Evolutionary conservation across 2,888 invertebrate species (phyloP).

Genomic region (Drosophila fulvimacula): DNA sequence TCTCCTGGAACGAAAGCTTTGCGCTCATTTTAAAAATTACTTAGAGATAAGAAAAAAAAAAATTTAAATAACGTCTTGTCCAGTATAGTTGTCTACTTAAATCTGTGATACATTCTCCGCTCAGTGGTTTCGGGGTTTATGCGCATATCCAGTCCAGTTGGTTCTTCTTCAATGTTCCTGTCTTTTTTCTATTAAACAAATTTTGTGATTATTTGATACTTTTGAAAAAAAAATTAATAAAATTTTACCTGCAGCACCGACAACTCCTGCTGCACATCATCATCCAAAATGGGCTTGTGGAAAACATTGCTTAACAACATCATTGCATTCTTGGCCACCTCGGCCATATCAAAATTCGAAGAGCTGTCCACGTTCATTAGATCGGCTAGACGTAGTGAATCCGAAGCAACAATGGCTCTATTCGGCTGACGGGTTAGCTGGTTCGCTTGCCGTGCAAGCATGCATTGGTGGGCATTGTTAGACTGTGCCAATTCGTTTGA

Average conservation of each 20-base stretch:
- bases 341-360: neutral
- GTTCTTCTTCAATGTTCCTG: neutral
- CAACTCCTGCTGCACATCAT: slow-evolving; percentile 75
- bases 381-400: slow-evolving; percentile 32
- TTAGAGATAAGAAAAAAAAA: neutral
- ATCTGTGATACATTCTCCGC: slow-evolving; percentile 32
- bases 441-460: neutral
- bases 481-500: neutral
- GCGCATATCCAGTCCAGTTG: slow-evolving; percentile 20
- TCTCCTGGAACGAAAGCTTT: slow-evolving; percentile 16
- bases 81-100: slow-evolving; percentile 20
- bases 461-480: neutral
- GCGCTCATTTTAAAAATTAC: slow-evolving; percentile 8
- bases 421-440: neutral
- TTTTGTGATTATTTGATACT: no score
- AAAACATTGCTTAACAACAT: slow-evolving; percentile 60
- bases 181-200: slow-evolving; percentile 17
- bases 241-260: slow-evolving; percentile 73
- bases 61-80: neutral
- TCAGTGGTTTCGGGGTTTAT: slow-evolving; percentile 24
- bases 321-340: slow-evolving; percentile 49
- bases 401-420: neutral
- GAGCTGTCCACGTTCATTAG: slow-evolving; percentile 21
- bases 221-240: no score
- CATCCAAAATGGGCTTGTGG: slow-evolving; percentile 70